Percentiles rank a stretch among this genome's conserved stretches.
Conservation (phyloP, 2,888 invertebrate genomes). For the Tipula unca region DNA sequence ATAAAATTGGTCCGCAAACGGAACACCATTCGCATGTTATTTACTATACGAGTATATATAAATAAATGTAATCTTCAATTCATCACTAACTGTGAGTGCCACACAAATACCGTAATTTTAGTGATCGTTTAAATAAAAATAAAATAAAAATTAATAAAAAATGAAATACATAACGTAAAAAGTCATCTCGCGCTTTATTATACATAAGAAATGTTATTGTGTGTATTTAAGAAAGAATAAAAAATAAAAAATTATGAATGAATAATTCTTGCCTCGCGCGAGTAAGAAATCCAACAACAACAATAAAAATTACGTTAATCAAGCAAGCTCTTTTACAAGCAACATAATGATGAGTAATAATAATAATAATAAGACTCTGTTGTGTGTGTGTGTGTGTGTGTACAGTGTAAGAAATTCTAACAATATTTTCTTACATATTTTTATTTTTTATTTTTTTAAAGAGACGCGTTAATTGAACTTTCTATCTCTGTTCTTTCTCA, state of each 20-base stretch:
- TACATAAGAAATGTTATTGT: neutral
- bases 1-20: too few relatives aligned
- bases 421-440: neutral
- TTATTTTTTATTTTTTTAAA: neutral
- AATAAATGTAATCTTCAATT: neutral
- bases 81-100: neutral
- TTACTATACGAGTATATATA: neutral
- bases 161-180: neutral
- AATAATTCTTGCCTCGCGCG: neutral
- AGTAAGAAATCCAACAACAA: neutral
- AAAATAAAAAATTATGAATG: neutral
- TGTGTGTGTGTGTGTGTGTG: neutral
- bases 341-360: neutral
- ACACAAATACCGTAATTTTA: neutral
- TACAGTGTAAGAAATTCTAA: neutral
- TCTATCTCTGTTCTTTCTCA: neutral
- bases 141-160: too few relatives aligned
- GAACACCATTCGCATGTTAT: neutral
- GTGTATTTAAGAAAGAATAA: neutral
- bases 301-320: neutral
- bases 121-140: neutral
- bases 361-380: neutral
- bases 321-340: neutral
- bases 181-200: neutral
- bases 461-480: conserved; percentile 14